Conservation (phyloP, 2,888 invertebrate genomes). For the Proisotoma minuta region DNA sequence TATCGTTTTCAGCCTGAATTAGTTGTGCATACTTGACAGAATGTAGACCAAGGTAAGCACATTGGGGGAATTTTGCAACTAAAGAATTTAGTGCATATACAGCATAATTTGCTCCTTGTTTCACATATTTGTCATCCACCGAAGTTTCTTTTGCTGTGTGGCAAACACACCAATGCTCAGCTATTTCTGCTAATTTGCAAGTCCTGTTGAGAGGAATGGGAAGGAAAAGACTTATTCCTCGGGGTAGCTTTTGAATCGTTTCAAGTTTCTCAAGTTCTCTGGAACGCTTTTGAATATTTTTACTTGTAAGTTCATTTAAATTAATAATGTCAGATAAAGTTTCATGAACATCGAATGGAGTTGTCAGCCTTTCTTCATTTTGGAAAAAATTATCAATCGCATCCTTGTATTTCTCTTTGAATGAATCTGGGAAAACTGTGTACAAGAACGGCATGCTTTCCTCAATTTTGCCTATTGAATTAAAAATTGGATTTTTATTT, state of each 20-base stretch:
- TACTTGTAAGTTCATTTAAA: conserved; percentile 7
- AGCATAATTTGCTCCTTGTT: conserved; percentile 60
- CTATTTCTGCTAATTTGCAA: conserved; percentile 71
- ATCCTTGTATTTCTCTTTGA: conserved; percentile 59
- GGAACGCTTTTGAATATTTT: not conserved
- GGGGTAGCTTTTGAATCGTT: conserved; percentile 44
- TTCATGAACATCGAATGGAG: conserved; percentile 40
- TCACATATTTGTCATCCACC: conserved; percentile 56
- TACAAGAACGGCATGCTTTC: conserved; percentile 79
- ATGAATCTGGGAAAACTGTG: conserved; percentile 67
- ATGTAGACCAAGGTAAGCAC: conserved; percentile 61
- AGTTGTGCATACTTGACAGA: conserved; percentile 52
- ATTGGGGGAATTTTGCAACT: conserved; percentile 57
- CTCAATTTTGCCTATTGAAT: conserved; percentile 66
- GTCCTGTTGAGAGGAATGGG: conserved; percentile 67
- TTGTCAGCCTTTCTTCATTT: conserved; percentile 28
- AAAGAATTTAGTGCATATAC: conserved; percentile 63
- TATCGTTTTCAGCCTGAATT: conserved; percentile 57
- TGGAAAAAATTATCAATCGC: conserved; percentile 29
- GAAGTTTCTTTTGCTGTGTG: conserved; percentile 62
- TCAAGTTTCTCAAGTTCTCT: not conserved
- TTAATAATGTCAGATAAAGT: conserved; percentile 38
- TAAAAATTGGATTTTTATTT: too few species aligned
- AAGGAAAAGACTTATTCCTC: conserved; percentile 72
- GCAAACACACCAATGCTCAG: conserved; percentile 84